Base-by-base conservation (phyloP, 2,797 vertebrate genomes). In the Argentina silus region DNA sequence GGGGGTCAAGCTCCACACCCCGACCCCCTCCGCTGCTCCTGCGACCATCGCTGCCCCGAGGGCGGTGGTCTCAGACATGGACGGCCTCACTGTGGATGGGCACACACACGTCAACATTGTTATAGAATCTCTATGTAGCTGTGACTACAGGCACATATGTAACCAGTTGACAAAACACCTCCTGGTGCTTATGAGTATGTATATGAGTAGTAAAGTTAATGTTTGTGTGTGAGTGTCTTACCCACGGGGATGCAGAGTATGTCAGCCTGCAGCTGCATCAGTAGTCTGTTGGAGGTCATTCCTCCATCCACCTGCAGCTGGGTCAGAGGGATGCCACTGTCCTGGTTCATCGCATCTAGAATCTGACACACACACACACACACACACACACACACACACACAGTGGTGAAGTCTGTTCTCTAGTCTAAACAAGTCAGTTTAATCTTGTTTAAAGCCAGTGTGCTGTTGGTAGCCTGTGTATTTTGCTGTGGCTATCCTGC, bases 201-300 rank as follows among this genome's bases (percentile, higher is more conserved):
- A 6, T 23, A 11, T 63, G 36, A 9, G 10, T 19, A 0, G 14
- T 45, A 45, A 2, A 11, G 42, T 47, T n/a, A 7, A 63, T 9
- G 53, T 21, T 67, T 6, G 8, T 48, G 21, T 17, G 15, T 45
- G 42, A 17, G 5, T 10, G 0, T 6, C 96, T 92, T 85, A 98
- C 97, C 96, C 55, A 98, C 97, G 63, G 96, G 94, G 74, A 96
- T 95, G 88, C 93, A 94, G 23, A 98, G 96, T 88, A 98, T 97
- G 82, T 98, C 97, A 2, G 97, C 94, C 78, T 98, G 97, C 45
- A 98, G 94, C 83, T 98, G 97, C 96, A 98, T 97, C 71, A 98
- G 94, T 63, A 97, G 83, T 71, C 94, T 95, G 89, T 97, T 98
- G 76, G 88, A 88, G 1, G 96, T 98, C 97, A 98, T 98, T 72